Evolutionary conservation across 2,113 vertebrate species (phyloP).

Genomic region (Rhizomys pruinosus): DNA sequence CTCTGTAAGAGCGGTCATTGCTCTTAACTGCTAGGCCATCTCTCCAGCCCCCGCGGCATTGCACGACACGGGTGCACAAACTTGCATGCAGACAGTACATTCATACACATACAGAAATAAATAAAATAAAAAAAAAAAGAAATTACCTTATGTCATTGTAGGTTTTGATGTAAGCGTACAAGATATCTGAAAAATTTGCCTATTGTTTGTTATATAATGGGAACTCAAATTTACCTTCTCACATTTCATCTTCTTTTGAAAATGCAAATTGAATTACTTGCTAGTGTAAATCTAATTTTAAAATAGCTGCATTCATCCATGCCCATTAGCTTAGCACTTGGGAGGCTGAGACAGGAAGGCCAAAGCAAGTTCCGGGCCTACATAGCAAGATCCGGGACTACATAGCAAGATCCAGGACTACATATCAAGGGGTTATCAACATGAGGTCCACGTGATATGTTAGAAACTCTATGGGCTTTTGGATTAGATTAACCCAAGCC

Average conservation of each 20-base stretch:
- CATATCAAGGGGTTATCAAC: neutral
- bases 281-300: neutral
- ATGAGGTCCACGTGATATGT: neutral
- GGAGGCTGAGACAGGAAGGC: neutral
- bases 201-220: neutral
- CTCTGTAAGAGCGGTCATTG: no score
- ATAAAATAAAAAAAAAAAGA: no score
- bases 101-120: no score
- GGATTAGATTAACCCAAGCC: neutral
- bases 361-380: neutral
- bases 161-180: neutral
- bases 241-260: neutral
- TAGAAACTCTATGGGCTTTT: neutral
- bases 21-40: no score
- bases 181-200: neutral
- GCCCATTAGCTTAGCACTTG: neutral
- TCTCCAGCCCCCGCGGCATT: no score
- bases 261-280: neutral
- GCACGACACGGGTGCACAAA: no score
- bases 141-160: neutral
- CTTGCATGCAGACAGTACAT: no score
- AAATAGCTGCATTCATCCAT: neutral
- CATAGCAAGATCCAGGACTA: neutral
- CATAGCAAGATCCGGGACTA: no score
- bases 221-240: neutral